phyloP scores from a whole-genome alignment of 2,888 invertebrate species.

The Archips crataeganus region DNA sequence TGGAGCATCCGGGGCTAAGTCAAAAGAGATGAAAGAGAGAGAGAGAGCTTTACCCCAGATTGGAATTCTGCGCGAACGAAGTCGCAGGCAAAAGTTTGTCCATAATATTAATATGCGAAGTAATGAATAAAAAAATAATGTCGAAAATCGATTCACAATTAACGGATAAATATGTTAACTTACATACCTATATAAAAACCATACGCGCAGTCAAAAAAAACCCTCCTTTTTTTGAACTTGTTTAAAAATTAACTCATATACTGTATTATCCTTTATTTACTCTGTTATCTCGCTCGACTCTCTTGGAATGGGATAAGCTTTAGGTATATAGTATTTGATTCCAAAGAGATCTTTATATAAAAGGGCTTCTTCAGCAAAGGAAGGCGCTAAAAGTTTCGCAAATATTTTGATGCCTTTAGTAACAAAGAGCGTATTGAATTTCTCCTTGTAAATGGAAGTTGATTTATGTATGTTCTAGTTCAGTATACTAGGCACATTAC shows the following conservation, averaged over 20 bases:
- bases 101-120: no score
- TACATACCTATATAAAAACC: no score
- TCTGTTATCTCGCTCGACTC: not conserved
- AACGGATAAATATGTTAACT: no score
- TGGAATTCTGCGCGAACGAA: no score
- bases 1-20: not conserved
- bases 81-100: no score
- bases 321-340: conserved; percentile 23
- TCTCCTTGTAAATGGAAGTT: not conserved
- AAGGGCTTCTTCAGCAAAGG: conserved; percentile 13
- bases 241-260: no score
- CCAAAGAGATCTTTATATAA: conserved; percentile 12
- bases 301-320: not conserved
- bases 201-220: no score
- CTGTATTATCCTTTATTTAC: not conserved
- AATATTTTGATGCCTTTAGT: conserved; percentile 24
- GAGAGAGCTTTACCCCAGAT: no score
- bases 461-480: not conserved
- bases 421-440: conserved; percentile 17
- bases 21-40: not conserved
- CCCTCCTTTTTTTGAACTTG: no score
- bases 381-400: conserved; percentile 23
- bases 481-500: not conserved
- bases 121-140: no score
- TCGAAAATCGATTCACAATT: no score